These are phyloP conservation scores for Sebastiscus albofasciatus DNA, from an alignment of 2,797 vertebrate genomes.

Conservation along the genomic window DNA sequence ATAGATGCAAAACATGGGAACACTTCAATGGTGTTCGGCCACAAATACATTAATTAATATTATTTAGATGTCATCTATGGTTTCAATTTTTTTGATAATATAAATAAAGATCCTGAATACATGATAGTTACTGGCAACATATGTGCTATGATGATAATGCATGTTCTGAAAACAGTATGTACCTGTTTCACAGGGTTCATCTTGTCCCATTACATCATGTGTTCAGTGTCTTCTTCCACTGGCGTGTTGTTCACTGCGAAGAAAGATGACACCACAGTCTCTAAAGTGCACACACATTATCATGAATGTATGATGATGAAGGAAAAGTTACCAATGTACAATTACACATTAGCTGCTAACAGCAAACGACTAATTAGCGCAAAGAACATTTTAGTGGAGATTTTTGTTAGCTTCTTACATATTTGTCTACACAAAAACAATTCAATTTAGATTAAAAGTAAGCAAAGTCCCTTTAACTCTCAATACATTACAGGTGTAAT, in stretches of 20 bases:
- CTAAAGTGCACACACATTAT: slow-evolving; percentile 41
- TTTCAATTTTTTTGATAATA: background rate
- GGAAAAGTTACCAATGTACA: background rate
- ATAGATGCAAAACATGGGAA: slow-evolving; percentile 43
- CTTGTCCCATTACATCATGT: slow-evolving; percentile 57
- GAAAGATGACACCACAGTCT: slow-evolving; percentile 54
- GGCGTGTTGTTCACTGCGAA: slow-evolving; percentile 58
- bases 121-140: slow-evolving; percentile 5
- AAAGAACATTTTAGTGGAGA: background rate
- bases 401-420: background rate
- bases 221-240: slow-evolving; percentile 36
- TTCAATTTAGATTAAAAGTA: background rate
- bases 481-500: background rate
- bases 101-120: background rate
- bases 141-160: slow-evolving; percentile 50
- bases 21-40: slow-evolving; percentile 12
- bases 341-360: background rate
- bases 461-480: background rate
- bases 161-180: slow-evolving; percentile 67
- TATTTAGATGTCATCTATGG: background rate
- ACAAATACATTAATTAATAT: background rate
- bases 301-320: background rate
- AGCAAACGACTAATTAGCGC: background rate
- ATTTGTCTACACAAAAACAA: background rate
- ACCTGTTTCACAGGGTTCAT: slow-evolving; percentile 73